Base-by-base conservation (phyloP, 2,113 vertebrate species). In the Martes martes region DNA sequence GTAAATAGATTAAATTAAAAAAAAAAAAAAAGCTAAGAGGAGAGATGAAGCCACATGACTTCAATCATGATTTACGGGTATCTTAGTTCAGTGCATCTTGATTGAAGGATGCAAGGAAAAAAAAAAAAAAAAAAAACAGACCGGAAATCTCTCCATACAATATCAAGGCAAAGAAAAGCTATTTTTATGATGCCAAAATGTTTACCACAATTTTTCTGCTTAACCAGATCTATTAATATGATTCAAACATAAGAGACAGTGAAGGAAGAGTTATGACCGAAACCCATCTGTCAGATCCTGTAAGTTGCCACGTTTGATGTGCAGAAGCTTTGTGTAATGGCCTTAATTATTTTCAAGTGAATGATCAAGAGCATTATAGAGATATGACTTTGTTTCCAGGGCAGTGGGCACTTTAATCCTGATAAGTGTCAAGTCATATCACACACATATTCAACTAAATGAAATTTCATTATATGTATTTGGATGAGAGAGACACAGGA, bases 171-270 rank as follows among this genome's bases (percentile, higher is more conserved):
- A 80, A 15, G 3, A 31, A 47, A 67, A 81, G 5, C 45, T 52
- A 33, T 91, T 88, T 90, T 71, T 96, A 61, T 95, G 26, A 47
- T 82, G n/a, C 3, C 7, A 92, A 95, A 83, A 61, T 85, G 61
- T 52, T 81, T 74, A 36, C 24, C 33, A 45, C 8, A 71, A 45
- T n/a, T 63, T 84, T 91, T 71, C 24, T 65, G 36, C 16, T 69
- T 93, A 91, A 45, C 18, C 4, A 83, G 26, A 13, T 90, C 21
- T 80, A 45, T 15, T 84, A 79, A 33, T 47, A 82, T 45, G 23
- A 86, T 73, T 89, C 33, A 87, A 80, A 90, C 9, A 39, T 76
- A 76, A 85, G 26, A 71, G 33, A 36, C 26, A 94, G 45, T 84
- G 6, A 84, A 85, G 18, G 18, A 76, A 85, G 18, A 15, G 18